Percentiles rank a stretch among this genome's conserved stretches.
Conservation (phyloP, 2,888 invertebrate genomes). For the Andrena praecox region DNA sequence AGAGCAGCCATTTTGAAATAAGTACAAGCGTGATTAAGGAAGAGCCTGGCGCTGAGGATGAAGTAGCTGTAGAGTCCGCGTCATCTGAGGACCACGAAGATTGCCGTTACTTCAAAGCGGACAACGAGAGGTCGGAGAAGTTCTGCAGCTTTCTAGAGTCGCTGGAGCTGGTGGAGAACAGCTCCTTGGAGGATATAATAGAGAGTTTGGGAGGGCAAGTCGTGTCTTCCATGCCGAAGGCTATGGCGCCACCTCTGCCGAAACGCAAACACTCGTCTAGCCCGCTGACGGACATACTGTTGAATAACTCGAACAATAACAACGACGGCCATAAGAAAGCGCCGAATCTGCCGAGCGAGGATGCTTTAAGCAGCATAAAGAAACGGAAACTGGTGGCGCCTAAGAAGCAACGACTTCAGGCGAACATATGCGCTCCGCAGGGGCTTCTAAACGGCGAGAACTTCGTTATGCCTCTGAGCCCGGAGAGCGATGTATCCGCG, state of each 20-base stretch:
- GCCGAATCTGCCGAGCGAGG: slow-evolving; percentile 66
- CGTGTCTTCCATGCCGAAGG: slow-evolving; percentile 67
- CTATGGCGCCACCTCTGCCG: slow-evolving; percentile 77
- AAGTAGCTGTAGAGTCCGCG: slow-evolving; percentile 14
- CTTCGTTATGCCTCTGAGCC: slow-evolving; percentile 83
- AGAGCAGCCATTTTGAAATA: slow-evolving; percentile 16
- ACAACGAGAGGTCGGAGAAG: slow-evolving; percentile 73
- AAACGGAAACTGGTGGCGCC: slow-evolving; percentile 78
- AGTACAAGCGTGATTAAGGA: slow-evolving; percentile 10
- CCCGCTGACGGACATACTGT: slow-evolving; percentile 78
- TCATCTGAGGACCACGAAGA: slow-evolving; percentile 69
- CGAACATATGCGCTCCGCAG: slow-evolving; percentile 70
- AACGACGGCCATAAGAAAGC: slow-evolving; percentile 74
- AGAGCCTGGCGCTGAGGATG: background rate
- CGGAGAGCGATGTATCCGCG: slow-evolving; percentile 84
- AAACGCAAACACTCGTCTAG: slow-evolving; percentile 78
- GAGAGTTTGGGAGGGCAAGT: slow-evolving; percentile 73
- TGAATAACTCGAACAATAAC: slow-evolving; percentile 80
- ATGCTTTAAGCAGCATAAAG: slow-evolving; percentile 63
- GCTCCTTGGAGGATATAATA: slow-evolving; percentile 72
- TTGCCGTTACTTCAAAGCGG: slow-evolving; percentile 78
- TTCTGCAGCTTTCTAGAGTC: slow-evolving; percentile 77
- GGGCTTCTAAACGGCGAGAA: slow-evolving; percentile 80
- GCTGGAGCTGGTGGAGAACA: slow-evolving; percentile 66
- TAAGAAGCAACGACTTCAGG: slow-evolving; percentile 75